Evolutionary conservation across 1,140 invertebrate species (phyloP).

Genomic region (Ips typographus): DNA sequence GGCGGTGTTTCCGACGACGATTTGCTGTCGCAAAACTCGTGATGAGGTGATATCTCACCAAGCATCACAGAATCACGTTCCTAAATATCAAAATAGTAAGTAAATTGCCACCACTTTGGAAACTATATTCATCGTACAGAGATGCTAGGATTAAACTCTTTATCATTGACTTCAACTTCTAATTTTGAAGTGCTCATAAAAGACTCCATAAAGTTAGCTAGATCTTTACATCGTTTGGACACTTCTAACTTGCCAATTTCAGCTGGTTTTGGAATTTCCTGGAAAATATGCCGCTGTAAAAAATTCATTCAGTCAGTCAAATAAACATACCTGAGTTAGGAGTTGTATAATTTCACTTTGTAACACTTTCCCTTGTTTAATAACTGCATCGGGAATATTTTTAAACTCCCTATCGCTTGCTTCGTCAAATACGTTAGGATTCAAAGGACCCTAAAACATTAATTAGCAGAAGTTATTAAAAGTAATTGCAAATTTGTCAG

Average conservation of each 20-base stretch:
- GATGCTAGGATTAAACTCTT: constrained; percentile 57
- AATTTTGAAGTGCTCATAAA: constrained; percentile 63
- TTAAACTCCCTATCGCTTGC: constrained; percentile 51
- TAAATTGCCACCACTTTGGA: not conserved
- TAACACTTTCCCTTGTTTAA: constrained; percentile 62
- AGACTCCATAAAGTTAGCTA: constrained; percentile 73
- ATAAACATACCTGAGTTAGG: constrained; percentile 62
- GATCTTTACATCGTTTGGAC: constrained; percentile 68
- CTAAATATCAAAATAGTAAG: constrained; percentile 48
- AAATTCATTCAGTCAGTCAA: not conserved
- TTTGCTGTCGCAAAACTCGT: constrained; percentile 78
- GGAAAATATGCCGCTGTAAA: constrained; percentile 8
- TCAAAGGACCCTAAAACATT: constrained; percentile 61
- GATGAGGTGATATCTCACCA: constrained; percentile 83
- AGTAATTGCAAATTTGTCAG: not conserved
- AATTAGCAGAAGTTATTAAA: constrained; percentile 5
- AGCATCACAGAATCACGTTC: constrained; percentile 79
- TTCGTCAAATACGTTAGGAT: constrained; percentile 71
- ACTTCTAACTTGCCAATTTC: constrained; percentile 63
- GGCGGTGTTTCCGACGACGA: constrained; percentile 79
- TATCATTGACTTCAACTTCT: constrained; percentile 57
- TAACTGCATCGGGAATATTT: constrained; percentile 58
- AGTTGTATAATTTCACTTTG: constrained; percentile 70
- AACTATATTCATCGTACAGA: constrained; percentile 54
- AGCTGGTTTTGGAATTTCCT: constrained; percentile 59